Evolutionary conservation across 2,113 vertebrate genomes (phyloP).

Genomic region (Phyllostomus discolor): DNA sequence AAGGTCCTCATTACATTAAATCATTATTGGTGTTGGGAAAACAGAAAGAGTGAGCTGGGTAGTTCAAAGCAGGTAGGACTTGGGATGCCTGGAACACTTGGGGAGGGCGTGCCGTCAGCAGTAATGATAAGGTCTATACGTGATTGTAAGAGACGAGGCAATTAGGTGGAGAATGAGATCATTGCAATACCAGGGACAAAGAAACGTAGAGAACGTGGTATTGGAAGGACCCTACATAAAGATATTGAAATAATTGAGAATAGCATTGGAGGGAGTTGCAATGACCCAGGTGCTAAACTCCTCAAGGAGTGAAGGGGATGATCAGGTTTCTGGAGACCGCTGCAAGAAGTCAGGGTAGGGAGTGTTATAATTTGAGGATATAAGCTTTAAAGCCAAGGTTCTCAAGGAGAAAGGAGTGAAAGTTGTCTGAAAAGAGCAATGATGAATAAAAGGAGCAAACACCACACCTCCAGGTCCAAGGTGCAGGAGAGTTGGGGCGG

Average conservation of each 20-base stretch:
- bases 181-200: neutral
- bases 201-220: neutral
- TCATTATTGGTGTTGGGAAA: neutral
- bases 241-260: neutral
- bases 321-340: neutral
- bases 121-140: neutral
- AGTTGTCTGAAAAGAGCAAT: neutral
- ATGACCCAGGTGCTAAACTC: neutral
- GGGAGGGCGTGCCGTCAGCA: neutral
- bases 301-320: neutral
- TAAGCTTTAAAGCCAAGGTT: neutral
- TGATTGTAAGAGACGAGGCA: neutral
- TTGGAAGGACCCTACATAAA: neutral
- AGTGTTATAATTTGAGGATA: neutral
- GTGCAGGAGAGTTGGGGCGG: too few relatives aligned
- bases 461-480: neutral
- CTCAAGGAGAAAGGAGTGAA: neutral
- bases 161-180: neutral
- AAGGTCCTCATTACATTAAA: neutral
- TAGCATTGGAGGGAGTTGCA: neutral
- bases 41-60: neutral
- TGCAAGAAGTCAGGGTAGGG: neutral
- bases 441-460: neutral
- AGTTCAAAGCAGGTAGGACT: neutral
- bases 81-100: neutral